These are phyloP conservation scores for Syndactyla subalaris DNA, from an alignment of 2,797 vertebrate genomes.

Conservation along the genomic window DNA sequence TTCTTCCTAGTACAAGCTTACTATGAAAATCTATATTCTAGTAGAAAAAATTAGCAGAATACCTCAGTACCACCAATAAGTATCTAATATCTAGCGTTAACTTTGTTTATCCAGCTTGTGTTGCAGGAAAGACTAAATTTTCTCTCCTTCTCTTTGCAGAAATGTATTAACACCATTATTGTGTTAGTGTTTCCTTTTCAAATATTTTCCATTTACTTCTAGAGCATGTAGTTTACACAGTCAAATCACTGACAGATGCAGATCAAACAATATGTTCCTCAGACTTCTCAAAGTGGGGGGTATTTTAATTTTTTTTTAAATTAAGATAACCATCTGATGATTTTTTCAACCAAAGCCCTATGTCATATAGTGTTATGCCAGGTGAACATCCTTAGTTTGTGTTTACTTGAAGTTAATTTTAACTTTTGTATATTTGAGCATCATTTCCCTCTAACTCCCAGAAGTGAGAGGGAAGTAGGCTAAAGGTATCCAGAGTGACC, in stretches of 20 bases:
- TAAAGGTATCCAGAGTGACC: neutral
- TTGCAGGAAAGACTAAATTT: neutral
- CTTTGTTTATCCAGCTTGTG: neutral
- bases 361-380: neutral
- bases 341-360: neutral
- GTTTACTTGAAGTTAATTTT: constrained; percentile 11
- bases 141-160: neutral
- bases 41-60: neutral
- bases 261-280: neutral
- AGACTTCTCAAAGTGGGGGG: neutral
- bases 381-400: neutral
- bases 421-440: neutral
- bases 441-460: neutral
- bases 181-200: neutral
- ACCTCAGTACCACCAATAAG: neutral
- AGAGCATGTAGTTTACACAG: neutral
- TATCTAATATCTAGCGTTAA: neutral
- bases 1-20: neutral
- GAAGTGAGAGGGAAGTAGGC: neutral
- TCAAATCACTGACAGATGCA: neutral
- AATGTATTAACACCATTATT: neutral
- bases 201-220: neutral
- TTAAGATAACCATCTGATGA: neutral
- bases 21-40: neutral
- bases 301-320: neutral